A percentile compares a stretch with the other conserved stretches of the same genome.
These are phyloP conservation scores for Podotricha telesiphe DNA, from an alignment of 2,888 invertebrate species.

Conservation along the genomic window DNA sequence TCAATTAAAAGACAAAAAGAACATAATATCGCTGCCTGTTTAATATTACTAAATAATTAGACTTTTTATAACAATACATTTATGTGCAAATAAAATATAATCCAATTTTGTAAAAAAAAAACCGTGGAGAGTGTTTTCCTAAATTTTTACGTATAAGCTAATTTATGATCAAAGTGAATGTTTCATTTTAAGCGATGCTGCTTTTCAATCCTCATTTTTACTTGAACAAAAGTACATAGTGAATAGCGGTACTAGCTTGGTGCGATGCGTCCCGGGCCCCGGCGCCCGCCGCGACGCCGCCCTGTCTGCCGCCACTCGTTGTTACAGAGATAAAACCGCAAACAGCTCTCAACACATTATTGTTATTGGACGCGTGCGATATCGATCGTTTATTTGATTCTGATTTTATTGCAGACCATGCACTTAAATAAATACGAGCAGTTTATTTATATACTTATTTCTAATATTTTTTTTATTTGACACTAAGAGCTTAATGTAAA, in stretches of 20 bases:
- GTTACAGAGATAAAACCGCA: slow-evolving; percentile 51
- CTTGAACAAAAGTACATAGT: neutral
- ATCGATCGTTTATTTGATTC: slow-evolving; percentile 26
- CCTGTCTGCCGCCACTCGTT: slow-evolving; percentile 66
- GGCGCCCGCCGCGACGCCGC: slow-evolving; percentile 17
- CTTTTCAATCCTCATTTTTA: neutral
- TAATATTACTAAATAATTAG: no score
- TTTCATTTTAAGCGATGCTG: no score
- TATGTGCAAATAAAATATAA: no score
- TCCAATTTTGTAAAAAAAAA: no score
- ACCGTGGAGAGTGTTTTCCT: no score
- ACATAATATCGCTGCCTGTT: no score
- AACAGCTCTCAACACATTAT: slow-evolving; percentile 41
- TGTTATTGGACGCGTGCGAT: slow-evolving; percentile 43
- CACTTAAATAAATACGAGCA: neutral
- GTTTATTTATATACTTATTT: neutral
- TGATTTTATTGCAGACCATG: neutral
- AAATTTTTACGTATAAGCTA: no score
- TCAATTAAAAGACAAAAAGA: neutral
- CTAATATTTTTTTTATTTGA: neutral
- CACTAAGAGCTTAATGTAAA: neutral
- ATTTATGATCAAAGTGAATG: neutral
- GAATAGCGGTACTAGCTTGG: neutral
- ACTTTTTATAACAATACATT: no score
- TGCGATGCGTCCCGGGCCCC: neutral